Base-by-base conservation (phyloP, 1,140 invertebrate species). In the Lasioglossum baleicum region DNA sequence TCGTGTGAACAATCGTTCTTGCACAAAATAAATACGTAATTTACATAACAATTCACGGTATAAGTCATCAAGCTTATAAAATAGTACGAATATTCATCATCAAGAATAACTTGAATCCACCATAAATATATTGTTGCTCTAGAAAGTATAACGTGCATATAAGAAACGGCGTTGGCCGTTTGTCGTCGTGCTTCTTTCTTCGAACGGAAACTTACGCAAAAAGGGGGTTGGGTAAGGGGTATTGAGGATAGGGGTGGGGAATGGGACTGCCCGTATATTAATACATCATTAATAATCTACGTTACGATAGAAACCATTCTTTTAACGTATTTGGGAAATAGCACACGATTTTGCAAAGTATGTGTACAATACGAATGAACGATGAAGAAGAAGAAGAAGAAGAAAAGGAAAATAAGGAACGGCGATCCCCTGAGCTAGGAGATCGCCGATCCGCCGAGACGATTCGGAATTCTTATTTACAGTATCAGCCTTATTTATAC, bases 401-500 rank as follows among this genome's bases (percentile, higher is more conserved):
- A 48, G 53, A 26, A 80, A 72, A 48, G 44, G 44, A 73, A 13
- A 26, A 48, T 58, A n/a, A 20, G 20, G 56, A 51, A 63, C 20
- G 22, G 15, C 72, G 31, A 66, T 40, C 58, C 13, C 63, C 4
- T 76, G 17, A 15, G 22, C 67, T 67, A 44, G 58, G 74, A 53
- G 35, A 53, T n/a, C n/a, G 60, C 35, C 63, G 72, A 81, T 65
- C 26, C 51, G 26, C 31, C 51, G 51, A 75, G 31, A 81, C 26
- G 60, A 58, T 75, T 70, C 42, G 75, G 75, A 63, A 85, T 73
- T 74, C 77, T 65, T 81, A 84, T 84, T 81, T 85, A 85, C 78
- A 81, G 44, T 66, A 68, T 67, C 83, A 77, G 79, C 74, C 83
- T 85, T 81, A 85, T 68, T 81, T 83, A 83, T 83, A 73, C 22